Evolutionary conservation across 2,888 invertebrate species (phyloP).

Genomic region (Zhuqinia jingwanae): DNA sequence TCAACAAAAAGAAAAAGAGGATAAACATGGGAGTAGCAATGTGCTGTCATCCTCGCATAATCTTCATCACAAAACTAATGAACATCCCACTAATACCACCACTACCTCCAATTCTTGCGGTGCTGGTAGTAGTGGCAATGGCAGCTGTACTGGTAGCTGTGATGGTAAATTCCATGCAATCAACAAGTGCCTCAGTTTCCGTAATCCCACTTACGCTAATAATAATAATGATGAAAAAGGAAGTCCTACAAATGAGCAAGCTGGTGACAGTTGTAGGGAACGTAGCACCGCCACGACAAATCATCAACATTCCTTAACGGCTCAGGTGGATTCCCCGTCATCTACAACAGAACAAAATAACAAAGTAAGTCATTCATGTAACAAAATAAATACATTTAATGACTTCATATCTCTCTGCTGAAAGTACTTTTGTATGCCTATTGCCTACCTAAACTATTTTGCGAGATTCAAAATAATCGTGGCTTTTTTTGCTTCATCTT

Average conservation of each 20-base stretch:
- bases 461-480: slow-evolving; percentile 9
- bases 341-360: slow-evolving; percentile 24
- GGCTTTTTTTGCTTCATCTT: slow-evolving; percentile 15
- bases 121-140: slow-evolving; percentile 36
- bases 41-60: slow-evolving; percentile 52
- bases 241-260: slow-evolving; percentile 63
- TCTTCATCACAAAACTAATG: slow-evolving; percentile 52
- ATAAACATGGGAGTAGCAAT: slow-evolving; percentile 28
- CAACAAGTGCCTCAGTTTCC: slow-evolving; percentile 77
- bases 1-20: slow-evolving; percentile 3
- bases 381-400: neutral
- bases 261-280: slow-evolving; percentile 34
- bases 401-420: neutral
- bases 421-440: neutral
- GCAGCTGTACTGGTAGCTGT: slow-evolving; percentile 56
- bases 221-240: slow-evolving; percentile 70
- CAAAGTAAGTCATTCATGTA: slow-evolving; percentile 33
- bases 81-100: slow-evolving; percentile 43
- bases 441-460: neutral
- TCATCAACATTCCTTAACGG: slow-evolving; percentile 43
- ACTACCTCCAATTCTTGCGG: slow-evolving; percentile 19
- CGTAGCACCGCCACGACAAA: slow-evolving; percentile 14
- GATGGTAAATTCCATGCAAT: slow-evolving; percentile 66
- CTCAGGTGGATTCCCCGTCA: slow-evolving; percentile 60
- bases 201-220: slow-evolving; percentile 73